Conservation (phyloP, 2,888 invertebrate genomes). For the Hecatera dysodea region DNA sequence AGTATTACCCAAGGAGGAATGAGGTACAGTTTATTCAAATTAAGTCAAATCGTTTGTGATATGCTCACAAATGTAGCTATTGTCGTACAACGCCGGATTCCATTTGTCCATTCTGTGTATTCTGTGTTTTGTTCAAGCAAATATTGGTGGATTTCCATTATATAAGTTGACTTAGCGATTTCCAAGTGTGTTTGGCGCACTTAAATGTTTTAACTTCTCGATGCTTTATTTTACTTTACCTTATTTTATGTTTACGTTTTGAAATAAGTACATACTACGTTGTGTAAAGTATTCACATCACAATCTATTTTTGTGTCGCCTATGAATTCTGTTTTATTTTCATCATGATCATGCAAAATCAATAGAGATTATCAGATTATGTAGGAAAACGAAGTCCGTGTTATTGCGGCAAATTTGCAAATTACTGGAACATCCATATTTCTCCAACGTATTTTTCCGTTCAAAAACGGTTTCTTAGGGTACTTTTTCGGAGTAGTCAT, state of each 20-base stretch:
- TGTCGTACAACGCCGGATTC: conserved; percentile 38
- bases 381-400: conserved; percentile 31
- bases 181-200: conserved; percentile 28
- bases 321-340: conserved; percentile 28
- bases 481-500: neutral
- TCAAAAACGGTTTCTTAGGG: neutral
- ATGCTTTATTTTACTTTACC: conserved; percentile 39
- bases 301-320: conserved; percentile 28
- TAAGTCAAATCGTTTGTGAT: conserved; percentile 48
- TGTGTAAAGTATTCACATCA: conserved; percentile 19
- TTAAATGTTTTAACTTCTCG: conserved; percentile 39
- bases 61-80: conserved; percentile 42
- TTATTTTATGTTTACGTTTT: conserved; percentile 29
- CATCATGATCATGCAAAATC: conserved; percentile 32
- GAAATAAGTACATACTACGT: conserved; percentile 23
- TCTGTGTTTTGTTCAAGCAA: conserved; percentile 43
- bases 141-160: conserved; percentile 50
- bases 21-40: conserved; percentile 50
- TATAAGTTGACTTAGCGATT: conserved; percentile 52
- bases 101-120: conserved; percentile 40
- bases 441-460: neutral
- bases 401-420: neutral
- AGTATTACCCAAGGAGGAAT: conserved; percentile 26
- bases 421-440: neutral
- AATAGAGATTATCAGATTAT: conserved; percentile 26